Conservation (phyloP, 2,113 vertebrate genomes). For the Mesoclemmys tuberculata region DNA sequence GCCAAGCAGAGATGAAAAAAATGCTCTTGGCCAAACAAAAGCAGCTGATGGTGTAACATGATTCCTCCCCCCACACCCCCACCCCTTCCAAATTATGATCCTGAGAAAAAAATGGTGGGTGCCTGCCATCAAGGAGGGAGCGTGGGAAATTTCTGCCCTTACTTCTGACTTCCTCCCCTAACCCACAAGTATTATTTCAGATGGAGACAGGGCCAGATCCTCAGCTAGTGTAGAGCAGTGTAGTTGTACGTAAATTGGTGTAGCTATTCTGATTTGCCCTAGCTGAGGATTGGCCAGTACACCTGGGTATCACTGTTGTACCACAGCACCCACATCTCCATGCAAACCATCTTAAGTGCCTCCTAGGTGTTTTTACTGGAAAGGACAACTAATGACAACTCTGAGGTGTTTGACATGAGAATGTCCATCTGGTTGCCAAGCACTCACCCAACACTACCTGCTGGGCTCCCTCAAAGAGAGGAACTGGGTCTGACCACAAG, state of each 20-base stretch:
- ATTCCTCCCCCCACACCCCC: too few relatives aligned
- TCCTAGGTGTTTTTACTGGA: neutral
- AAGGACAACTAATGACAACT: neutral
- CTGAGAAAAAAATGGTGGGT: rapidly evolving
- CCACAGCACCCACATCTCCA: rapidly evolving
- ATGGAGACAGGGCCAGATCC: neutral
- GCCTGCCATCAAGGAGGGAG: neutral
- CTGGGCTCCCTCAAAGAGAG: neutral
- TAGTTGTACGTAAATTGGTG: neutral
- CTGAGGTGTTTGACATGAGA: rapidly evolving
- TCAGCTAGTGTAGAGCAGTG: neutral
- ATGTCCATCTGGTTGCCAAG: neutral
- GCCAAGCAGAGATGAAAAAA: neutral
- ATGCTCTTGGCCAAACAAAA: neutral
- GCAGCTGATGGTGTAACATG: neutral
- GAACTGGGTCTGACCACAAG: neutral
- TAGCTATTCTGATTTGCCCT: neutral
- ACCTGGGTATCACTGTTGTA: neutral
- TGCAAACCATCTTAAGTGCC: neutral
- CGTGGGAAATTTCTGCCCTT: neutral
- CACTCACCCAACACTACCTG: neutral
- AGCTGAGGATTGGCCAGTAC: neutral
- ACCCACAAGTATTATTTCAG: rapidly evolving
- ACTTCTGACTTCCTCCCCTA: neutral
- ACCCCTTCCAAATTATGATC: neutral